These are phyloP conservation scores for Setophaga kirtlandii DNA, from an alignment of 2,113 vertebrate species.

Conservation along the genomic window DNA sequence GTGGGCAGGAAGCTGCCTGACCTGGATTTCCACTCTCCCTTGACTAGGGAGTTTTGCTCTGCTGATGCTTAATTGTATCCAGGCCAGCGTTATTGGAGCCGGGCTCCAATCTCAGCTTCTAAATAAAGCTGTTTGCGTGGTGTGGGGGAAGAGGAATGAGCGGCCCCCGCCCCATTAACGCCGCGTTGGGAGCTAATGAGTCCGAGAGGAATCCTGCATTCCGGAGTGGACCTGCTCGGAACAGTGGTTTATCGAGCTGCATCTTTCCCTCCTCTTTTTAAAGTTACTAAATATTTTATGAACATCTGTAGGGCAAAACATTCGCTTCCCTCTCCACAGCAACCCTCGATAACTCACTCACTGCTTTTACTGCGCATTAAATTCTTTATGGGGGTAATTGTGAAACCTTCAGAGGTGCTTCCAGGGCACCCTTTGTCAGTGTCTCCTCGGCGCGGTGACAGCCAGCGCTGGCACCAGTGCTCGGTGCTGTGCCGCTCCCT, in stretches of 20 bases:
- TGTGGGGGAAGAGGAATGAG: not conserved
- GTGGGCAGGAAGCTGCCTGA: not conserved
- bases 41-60: not conserved
- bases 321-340: not conserved
- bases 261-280: not conserved
- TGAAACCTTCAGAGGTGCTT: not conserved
- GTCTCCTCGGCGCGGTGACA: not conserved
- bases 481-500: fast-evolving
- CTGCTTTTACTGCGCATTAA: slow-evolving; percentile 13
- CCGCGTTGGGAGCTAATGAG: not conserved
- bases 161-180: not conserved
- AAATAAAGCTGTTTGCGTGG: slow-evolving; percentile 6
- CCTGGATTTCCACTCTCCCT: slow-evolving; percentile 46
- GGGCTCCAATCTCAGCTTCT: slow-evolving; percentile 32
- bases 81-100: not conserved
- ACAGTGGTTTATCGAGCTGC: not conserved
- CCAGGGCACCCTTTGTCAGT: not conserved
- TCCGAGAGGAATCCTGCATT: not conserved
- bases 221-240: not conserved
- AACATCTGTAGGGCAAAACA: slow-evolving; percentile 32
- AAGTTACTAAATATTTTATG: slow-evolving; percentile 63
- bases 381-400: slow-evolving; percentile 10
- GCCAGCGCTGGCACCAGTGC: not conserved
- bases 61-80: slow-evolving; percentile 10
- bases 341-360: not conserved